Base-by-base conservation (phyloP, 2,888 invertebrate species). In the Cryptocheilus praepositus region DNA sequence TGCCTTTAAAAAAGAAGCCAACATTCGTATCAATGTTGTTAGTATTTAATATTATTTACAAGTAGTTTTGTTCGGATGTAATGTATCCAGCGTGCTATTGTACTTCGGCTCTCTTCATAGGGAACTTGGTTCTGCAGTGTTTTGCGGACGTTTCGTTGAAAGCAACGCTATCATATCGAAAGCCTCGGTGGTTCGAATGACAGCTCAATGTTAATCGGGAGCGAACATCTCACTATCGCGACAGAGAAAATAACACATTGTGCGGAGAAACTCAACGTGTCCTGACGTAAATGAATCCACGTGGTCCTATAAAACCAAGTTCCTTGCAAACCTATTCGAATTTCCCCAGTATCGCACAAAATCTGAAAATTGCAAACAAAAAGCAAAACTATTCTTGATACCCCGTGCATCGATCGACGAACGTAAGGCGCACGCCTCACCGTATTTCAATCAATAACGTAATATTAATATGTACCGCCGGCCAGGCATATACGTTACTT, bases 11-110 rank as follows among this genome's bases (percentile, higher is more conserved):
- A 73, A n/a, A 61, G 71, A 77, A 80, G 69, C 61, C 64, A 81
- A 80, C 67, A 71, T 68, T 74, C 55, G 64, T 67, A 65, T 66
- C 61, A 68, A 79, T 64, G 63, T 80, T 72, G 69, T 77, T 70
- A 64, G 21, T 76, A 70, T 77, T 72, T 71, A 70, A 74, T 72
- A 80, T 73, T 81, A 83, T 82, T 66, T 83, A 83, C 78, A 80
- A 56, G 71, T 70, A 71, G 75, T 72, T 74, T 78, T 76, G 75
- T 71, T 76, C 76, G 71, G 73, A 72, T 71, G 71, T 68, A 71
- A 63, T 64, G 63, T 57, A 62, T 71, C 62, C 65, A 53, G 66
- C 67, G 64, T 67, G 56, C 74, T 74, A 69, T 79, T 80, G 76
- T 80, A 81, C 79, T 76, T 77, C 66, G 71, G 71, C 67, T 76